phyloP scores from a whole-genome alignment of 2,113 vertebrate genomes.

The Myiopsitta monachus region DNA sequence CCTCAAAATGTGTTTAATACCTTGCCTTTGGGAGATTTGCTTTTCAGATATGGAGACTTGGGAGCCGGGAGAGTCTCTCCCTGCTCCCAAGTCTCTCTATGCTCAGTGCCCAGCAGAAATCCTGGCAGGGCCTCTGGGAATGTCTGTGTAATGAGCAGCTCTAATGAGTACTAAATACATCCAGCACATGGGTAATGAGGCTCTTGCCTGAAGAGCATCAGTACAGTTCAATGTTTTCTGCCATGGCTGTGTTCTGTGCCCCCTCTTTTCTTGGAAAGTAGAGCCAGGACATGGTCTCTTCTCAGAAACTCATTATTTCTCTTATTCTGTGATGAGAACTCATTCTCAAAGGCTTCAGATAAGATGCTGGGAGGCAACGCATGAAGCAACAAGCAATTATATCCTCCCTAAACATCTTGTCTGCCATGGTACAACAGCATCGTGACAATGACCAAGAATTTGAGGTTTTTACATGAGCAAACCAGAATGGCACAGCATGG shows the following conservation, averaged over 20 bases:
- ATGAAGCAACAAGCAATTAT: neutral
- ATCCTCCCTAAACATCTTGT: neutral
- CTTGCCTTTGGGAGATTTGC: neutral
- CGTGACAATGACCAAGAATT: accelerated
- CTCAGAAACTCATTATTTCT: constrained; percentile 1
- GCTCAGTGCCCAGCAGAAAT: neutral
- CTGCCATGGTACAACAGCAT: neutral
- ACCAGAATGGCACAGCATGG: neutral
- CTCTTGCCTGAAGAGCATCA: neutral
- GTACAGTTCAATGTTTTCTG: neutral
- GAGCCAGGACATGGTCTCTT: neutral
- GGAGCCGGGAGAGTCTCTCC: neutral
- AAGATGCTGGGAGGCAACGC: neutral
- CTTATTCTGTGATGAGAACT: neutral
- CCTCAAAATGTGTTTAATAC: neutral
- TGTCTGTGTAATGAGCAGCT: neutral
- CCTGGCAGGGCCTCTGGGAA: neutral
- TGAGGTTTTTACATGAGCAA: neutral
- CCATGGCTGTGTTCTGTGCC: neutral
- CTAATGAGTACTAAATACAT: constrained; percentile 25
- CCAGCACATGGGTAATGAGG: neutral
- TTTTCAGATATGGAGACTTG: neutral
- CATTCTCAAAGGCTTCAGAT: neutral
- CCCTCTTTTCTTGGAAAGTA: neutral
- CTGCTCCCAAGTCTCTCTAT: neutral